Evolutionary conservation across 2,113 vertebrate genomes (phyloP), one percentile per base, ranked within the genome.

Genomic region (Gambusia affinis): DNA sequence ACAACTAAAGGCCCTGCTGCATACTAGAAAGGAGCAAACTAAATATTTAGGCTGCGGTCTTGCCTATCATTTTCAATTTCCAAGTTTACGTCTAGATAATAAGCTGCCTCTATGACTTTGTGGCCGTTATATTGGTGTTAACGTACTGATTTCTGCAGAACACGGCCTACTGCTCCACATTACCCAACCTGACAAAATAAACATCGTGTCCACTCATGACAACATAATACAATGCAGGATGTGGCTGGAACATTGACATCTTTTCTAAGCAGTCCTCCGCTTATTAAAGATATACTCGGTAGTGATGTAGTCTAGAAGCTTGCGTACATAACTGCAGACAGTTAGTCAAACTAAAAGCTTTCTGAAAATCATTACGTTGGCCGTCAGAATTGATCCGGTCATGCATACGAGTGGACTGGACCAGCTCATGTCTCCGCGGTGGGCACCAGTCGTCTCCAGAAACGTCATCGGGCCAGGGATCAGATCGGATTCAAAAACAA

Each of bases 311-410:
- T n/a, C 8, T 24, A n/a, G 47, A 8, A 22, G 47, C 22, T 24
- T 24, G 22, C 22, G 17, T 24, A 24, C 8, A 24, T 54, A 54
- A 44, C 42, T 44, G 15, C 44, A 47, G 39, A 14, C 12, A 42
- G 3, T 42, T 42, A 42, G 44, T 17, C 51, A 57, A 57, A 57
- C 5, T n/a, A 24, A 57, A 33, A 4, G 61, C 39, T 76, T 57
- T 4, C 64, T 61, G 51, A 37, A 37, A 69, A 67, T 75, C 67
- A 22, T 73, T 70, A 75, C 8, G 14, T 22, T 17, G 60, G 24
- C 68, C 22, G 17, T 78, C 63, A n/a, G 65, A 66, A 82, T 84
- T 44, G 64, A 82, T 33, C 44, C 31, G 17, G 4, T 61, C 57
- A 3, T 66, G 17, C n/a, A 39, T 64, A 64, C 12, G 10, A 84